A percentile compares a stretch with the other conserved stretches of the same genome.
These are phyloP conservation scores for Poeciliopsis paucimaculata DNA, from an alignment of 2,797 vertebrate species.

Conservation along the genomic window DNA sequence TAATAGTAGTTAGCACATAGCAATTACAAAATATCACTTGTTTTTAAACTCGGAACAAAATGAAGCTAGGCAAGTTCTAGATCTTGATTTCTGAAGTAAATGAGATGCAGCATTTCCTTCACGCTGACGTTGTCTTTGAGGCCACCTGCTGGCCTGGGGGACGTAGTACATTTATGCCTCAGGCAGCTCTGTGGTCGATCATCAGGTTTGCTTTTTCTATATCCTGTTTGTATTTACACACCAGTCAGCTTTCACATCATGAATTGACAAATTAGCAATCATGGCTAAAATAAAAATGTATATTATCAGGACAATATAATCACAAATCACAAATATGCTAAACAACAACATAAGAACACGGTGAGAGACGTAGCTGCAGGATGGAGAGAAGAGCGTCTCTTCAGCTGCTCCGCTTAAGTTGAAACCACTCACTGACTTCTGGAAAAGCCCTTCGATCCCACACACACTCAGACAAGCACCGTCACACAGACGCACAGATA, in stretches of 20 bases:
- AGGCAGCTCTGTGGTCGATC: neutral
- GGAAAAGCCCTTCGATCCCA: conserved; percentile 41
- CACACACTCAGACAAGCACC: conserved; percentile 31
- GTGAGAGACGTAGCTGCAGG: conserved; percentile 20
- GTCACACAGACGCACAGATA: conserved; percentile 34
- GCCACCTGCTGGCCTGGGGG: neutral
- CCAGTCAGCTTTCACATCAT: neutral
- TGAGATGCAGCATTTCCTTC: neutral
- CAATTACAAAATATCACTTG: neutral
- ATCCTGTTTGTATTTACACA: too few relatives aligned
- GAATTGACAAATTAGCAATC: neutral
- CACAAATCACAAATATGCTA: neutral
- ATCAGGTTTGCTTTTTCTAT: too few relatives aligned
- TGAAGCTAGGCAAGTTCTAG: neutral
- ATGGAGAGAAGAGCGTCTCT: conserved; percentile 21
- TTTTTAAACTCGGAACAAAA: neutral
- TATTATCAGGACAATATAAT: neutral
- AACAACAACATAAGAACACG: conserved; percentile 7
- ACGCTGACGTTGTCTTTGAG: neutral
- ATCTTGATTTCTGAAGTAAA: neutral
- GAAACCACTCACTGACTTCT: conserved; percentile 61
- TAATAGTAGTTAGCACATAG: neutral
- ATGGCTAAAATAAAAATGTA: neutral
- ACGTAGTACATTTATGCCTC: neutral
- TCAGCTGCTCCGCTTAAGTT: conserved; percentile 21